phyloP scores from a whole-genome alignment of 2,888 invertebrate species.

The Parnassius smintheus region DNA sequence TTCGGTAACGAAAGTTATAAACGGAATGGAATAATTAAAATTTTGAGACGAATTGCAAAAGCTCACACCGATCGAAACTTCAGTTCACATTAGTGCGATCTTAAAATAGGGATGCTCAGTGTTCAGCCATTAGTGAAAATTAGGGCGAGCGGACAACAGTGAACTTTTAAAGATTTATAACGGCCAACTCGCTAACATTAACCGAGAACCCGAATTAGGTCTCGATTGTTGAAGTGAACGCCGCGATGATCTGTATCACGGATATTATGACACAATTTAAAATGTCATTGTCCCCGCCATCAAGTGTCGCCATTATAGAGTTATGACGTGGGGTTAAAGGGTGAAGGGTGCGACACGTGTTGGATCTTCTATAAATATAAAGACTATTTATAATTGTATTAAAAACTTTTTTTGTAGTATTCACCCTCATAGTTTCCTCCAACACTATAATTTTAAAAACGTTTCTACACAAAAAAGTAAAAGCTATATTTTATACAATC shows the following conservation, averaged over 20 bases:
- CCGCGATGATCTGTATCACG: constrained; percentile 36
- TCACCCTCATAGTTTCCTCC: not conserved
- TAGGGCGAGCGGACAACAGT: constrained; percentile 51
- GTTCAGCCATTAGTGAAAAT: constrained; percentile 62
- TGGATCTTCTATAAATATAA: constrained; percentile 31
- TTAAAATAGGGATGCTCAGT: constrained; percentile 48
- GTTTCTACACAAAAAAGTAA: not conserved
- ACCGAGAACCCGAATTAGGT: constrained; percentile 48
- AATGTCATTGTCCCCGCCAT: constrained; percentile 61
- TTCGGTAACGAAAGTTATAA: too few relatives aligned
- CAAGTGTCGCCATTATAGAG: constrained; percentile 49
- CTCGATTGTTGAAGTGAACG: constrained; percentile 50
- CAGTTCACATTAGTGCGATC: constrained; percentile 36
- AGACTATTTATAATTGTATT: constrained; percentile 19
- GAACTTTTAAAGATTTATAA: constrained; percentile 56
- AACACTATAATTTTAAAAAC: not conserved
- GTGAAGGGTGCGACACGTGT: constrained; percentile 70
- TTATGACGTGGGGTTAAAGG: constrained; percentile 62
- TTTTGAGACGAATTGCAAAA: constrained; percentile 17
- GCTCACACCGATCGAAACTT: constrained; percentile 35
- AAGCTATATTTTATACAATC: not conserved
- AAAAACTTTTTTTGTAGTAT: not conserved
- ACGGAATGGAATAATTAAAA: not conserved
- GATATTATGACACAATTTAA: constrained; percentile 70
- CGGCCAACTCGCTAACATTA: constrained; percentile 48